These are phyloP conservation scores for Harmothoe impar DNA, from an alignment of 2,888 invertebrate genomes.

Conservation along the genomic window DNA sequence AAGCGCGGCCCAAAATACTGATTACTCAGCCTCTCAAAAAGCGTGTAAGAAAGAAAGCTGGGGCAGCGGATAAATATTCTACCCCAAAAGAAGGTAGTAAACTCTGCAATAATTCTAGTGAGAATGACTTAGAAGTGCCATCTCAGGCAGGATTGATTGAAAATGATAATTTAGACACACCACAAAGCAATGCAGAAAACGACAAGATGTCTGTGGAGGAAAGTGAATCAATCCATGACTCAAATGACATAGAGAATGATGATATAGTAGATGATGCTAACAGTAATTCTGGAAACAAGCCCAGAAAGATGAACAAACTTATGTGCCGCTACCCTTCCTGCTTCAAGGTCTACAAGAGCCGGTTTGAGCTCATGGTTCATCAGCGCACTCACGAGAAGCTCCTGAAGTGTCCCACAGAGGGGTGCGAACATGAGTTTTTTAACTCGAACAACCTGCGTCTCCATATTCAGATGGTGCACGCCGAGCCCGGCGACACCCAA, in stretches of 20 bases:
- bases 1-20: not conserved
- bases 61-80: too few species aligned
- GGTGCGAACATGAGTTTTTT: constrained; percentile 35
- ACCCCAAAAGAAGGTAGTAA: too few species aligned
- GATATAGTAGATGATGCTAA: not conserved
- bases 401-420: constrained; percentile 38
- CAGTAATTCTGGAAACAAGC: not conserved
- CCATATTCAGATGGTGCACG: constrained; percentile 31
- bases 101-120: too few species aligned
- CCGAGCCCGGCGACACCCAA: not conserved
- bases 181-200: not conserved
- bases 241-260: not conserved
- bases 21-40: not conserved
- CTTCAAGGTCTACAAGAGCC: not conserved
- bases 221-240: not conserved
- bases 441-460: not conserved
- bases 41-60: not conserved
- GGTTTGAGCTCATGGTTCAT: constrained; percentile 36
- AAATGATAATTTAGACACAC: not conserved
- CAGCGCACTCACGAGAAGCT: constrained; percentile 30
- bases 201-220: not conserved
- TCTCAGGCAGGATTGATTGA: too few species aligned
- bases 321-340: constrained; percentile 47
- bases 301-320: not conserved
- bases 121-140: too few species aligned